Percentiles rank a stretch among this genome's conserved stretches.
Evolutionary conservation across 2,797 vertebrate genomes (phyloP).

Genomic region (Falco columbarius): DNA sequence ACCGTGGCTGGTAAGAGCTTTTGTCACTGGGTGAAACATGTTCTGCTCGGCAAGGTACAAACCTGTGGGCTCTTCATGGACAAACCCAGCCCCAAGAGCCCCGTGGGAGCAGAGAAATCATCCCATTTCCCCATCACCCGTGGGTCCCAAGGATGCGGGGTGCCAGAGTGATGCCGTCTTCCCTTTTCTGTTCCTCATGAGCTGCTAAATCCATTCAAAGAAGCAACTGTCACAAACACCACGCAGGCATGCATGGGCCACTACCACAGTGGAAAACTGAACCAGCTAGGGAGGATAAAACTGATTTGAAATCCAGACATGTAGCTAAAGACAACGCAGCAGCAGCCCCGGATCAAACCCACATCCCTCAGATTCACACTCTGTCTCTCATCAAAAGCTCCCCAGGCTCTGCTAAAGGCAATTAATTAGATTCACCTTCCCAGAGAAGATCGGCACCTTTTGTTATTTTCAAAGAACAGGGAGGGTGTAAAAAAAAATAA

Average conservation of each 20-base stretch:
- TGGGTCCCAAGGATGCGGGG: accelerated
- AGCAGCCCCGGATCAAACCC: not conserved
- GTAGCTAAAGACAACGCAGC: not conserved
- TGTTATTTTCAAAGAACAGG: not conserved
- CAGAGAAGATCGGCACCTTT: not conserved
- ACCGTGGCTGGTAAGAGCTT: accelerated
- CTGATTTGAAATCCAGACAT: not conserved
- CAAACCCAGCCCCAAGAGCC: not conserved
- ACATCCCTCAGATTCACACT: accelerated
- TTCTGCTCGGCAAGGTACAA: not conserved
- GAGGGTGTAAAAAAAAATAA: not conserved
- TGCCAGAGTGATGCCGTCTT: not conserved
- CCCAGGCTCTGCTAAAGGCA: not conserved
- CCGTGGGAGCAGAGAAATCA: not conserved
- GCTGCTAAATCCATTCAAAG: not conserved
- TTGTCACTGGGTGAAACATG: accelerated
- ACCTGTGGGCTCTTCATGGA: not conserved
- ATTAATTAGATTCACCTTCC: not conserved
- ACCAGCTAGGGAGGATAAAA: not conserved
- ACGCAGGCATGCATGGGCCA: accelerated
- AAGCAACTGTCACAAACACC: accelerated
- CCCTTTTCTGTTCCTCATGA: not conserved
- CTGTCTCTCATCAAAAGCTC: not conserved
- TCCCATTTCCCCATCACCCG: not conserved
- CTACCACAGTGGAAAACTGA: not conserved